Conservation (phyloP, 2,797 vertebrate genomes). For the Myotis planiceps region DNA sequence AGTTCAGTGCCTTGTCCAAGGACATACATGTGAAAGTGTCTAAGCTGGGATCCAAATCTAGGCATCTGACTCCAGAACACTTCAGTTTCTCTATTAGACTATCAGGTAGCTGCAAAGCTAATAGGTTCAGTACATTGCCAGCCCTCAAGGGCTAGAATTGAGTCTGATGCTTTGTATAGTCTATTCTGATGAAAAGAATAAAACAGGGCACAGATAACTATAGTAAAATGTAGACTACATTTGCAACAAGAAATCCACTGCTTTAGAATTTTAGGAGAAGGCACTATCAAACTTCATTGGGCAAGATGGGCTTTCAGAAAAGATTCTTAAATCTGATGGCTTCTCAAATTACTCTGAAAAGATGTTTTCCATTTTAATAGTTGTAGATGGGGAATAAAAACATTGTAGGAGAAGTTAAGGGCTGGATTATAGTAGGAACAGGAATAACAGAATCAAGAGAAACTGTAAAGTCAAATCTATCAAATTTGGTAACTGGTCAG, state of each 20-base stretch:
- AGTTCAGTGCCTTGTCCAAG: background rate
- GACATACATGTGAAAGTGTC: background rate
- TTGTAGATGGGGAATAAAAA: background rate
- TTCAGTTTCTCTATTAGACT: background rate
- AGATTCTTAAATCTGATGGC: background rate
- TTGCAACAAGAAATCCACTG: background rate
- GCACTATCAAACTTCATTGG: background rate
- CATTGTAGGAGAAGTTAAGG: background rate
- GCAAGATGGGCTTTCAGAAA: background rate
- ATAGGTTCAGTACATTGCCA: background rate
- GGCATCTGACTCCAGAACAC: background rate
- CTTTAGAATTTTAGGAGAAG: background rate
- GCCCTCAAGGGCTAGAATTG: background rate
- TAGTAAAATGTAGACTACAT: background rate
- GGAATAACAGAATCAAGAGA: background rate
- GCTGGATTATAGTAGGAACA: background rate
- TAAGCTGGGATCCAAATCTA: background rate
- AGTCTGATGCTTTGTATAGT: background rate
- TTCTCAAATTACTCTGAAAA: background rate
- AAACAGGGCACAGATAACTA: background rate
- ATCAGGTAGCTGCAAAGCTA: background rate
- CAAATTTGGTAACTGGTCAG: background rate
- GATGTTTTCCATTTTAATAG: background rate
- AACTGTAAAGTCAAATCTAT: background rate
- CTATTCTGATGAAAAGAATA: background rate